Evolutionary conservation across 2,888 invertebrate species (phyloP).

Genomic region (Nomada goodeniana): DNA sequence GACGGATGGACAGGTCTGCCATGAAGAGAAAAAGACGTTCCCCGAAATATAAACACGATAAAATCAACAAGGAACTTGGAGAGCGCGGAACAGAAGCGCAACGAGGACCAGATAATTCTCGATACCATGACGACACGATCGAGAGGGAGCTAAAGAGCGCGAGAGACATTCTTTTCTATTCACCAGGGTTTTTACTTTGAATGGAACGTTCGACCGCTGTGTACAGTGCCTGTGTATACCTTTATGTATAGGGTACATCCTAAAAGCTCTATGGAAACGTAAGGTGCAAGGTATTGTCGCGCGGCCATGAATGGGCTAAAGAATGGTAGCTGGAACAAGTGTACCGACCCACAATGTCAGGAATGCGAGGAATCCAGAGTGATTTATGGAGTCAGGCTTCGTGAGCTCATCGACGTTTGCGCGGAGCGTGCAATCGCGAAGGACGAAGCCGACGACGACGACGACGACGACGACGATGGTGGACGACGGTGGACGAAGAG

Average conservation of each 20-base stretch:
- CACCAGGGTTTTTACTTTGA: slow-evolving; percentile 53
- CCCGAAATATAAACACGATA: slow-evolving; percentile 79
- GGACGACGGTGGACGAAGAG: slow-evolving; percentile 37
- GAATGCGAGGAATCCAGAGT: slow-evolving; percentile 77
- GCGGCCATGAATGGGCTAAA: slow-evolving; percentile 78
- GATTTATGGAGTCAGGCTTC: slow-evolving; percentile 76
- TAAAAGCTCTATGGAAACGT: slow-evolving; percentile 71
- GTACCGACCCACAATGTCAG: slow-evolving; percentile 76
- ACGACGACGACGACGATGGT: not conserved
- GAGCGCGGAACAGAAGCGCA: slow-evolving; percentile 45
- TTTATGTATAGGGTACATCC: slow-evolving; percentile 47
- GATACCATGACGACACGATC: slow-evolving; percentile 72
- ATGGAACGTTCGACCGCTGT: slow-evolving; percentile 64
- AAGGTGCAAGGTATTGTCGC: slow-evolving; percentile 82
- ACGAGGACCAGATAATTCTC: slow-evolving; percentile 74
- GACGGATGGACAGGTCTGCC: slow-evolving; percentile 23
- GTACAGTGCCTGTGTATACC: slow-evolving; percentile 31
- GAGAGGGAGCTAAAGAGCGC: slow-evolving; percentile 29
- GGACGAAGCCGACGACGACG: not conserved
- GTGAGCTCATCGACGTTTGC: slow-evolving; percentile 54
- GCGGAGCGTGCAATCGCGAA: not conserved
- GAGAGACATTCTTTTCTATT: slow-evolving; percentile 55
- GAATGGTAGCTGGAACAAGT: slow-evolving; percentile 79
- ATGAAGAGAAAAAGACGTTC: slow-evolving; percentile 61
- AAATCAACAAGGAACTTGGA: slow-evolving; percentile 77